A percentile compares a stretch with the other conserved stretches of the same genome.
These are phyloP conservation scores for Melopsittacus undulatus DNA, from an alignment of 2,797 vertebrate species.

Conservation along the genomic window DNA sequence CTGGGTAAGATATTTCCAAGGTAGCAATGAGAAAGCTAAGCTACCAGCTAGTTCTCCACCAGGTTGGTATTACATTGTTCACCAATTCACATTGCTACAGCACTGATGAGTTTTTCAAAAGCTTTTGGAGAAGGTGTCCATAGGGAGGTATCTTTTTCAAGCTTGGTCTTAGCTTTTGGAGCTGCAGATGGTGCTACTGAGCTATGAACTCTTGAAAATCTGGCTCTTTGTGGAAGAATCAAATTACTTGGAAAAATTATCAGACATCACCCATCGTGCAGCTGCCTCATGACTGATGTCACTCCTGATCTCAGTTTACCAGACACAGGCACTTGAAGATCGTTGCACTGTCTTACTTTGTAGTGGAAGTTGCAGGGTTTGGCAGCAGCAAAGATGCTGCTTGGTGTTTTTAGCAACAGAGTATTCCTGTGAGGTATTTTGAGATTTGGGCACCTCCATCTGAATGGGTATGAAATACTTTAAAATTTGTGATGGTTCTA, in stretches of 20 bases:
- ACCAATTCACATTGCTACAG: background rate
- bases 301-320: background rate
- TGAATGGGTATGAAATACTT: background rate
- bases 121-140: background rate
- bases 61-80: background rate
- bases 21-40: background rate
- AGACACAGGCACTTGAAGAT: background rate
- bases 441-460: background rate
- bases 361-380: background rate
- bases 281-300: background rate
- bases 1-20: background rate
- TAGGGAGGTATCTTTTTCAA: background rate
- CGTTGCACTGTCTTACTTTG: background rate
- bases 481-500: background rate
- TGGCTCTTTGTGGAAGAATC: background rate
- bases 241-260: background rate
- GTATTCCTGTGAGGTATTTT: background rate
- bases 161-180: background rate
- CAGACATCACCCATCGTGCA: background rate
- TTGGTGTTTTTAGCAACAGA: accelerated
- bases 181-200: slow-evolving; percentile 62
- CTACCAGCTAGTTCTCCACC: background rate
- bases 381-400: background rate
- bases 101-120: background rate
- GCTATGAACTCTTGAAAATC: background rate